Evolutionary conservation across 2,797 vertebrate genomes (phyloP), one percentile per base, ranked within the genome.

Genomic region (Tangara arthus): DNA sequence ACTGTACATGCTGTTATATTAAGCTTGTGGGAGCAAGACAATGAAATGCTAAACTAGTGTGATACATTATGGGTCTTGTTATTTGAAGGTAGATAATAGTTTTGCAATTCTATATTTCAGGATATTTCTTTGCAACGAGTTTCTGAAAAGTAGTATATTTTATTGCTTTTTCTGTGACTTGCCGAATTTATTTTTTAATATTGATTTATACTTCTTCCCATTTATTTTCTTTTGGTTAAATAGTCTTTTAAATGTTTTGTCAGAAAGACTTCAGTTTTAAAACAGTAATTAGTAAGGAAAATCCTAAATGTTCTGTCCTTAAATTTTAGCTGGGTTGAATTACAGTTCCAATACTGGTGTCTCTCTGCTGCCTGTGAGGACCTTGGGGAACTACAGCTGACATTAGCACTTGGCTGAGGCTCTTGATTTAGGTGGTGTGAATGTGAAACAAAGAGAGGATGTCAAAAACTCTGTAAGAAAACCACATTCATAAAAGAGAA

Each of bases 291-390:
- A 79, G 12, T 76, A 56, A 85, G 26, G 32, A 93, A 76, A 72
- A 30, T 41, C 52, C 4, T 27, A 22, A 44, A 9, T 55, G 10
- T 70, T 70, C 49, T 73, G 24, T 61, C 42, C 89, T 87, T 75
- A 75, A 28, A 22, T 90, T 71, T 87, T 71, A 56, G 9, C 61
- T 82, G 35, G 19, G 11, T 79, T 75, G 41, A 34, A 59, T 78
- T 78, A 50, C 8, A 27, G 0, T 71, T 35, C 10, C 0, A 1
- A 11, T 59, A n/a, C n/a, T 2, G 5, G 21, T 65, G n/a, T 44
- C 7, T 52, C 49, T 71, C 57, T 81, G 44, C 44, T 3, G 3
- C 32, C 32, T 44, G 15, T 14, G 63, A 55, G 13, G 30, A 63
- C 27, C 34, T 39, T 87, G 50, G 28, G 32, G 44, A 79, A 2